A percentile compares a stretch with the other conserved stretches of the same genome.
phyloP scores from a whole-genome alignment of 2,113 vertebrate species.

The Tyrannus savana region DNA sequence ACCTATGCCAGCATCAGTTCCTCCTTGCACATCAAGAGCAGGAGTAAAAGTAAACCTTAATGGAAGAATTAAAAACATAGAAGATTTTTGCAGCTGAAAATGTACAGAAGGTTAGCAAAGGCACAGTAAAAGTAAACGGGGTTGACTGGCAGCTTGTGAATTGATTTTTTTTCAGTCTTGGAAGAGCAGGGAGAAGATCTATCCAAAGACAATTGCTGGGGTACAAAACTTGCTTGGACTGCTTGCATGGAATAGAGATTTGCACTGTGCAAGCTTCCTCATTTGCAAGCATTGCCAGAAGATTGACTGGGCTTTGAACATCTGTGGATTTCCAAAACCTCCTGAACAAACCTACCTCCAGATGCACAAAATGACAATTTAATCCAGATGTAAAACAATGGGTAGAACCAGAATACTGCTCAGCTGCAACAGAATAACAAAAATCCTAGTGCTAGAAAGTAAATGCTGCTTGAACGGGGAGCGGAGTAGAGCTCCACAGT shows the following conservation, averaged over 20 bases:
- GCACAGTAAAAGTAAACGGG: background rate
- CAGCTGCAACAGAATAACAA: background rate
- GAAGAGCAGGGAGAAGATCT: background rate
- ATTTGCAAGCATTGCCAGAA: background rate
- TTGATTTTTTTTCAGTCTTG: background rate
- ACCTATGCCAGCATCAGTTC: background rate
- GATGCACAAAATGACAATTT: background rate
- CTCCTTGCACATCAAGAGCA: background rate
- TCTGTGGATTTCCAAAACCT: background rate
- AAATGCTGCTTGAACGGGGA: background rate
- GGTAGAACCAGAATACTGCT: background rate
- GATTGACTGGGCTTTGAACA: background rate
- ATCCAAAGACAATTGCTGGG: background rate
- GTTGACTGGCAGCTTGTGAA: background rate
- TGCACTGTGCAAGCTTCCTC: background rate
- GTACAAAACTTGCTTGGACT: background rate
- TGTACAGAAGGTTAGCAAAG: background rate
- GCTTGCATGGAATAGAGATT: background rate
- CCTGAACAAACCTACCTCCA: background rate
- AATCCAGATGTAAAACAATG: conserved; percentile 32
- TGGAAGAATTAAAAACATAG: background rate
- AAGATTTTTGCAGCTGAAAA: background rate
- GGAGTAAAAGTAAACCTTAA: background rate
- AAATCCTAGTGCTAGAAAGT: background rate
- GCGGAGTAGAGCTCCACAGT: background rate